phyloP scores from a whole-genome alignment of 2,113 vertebrate genomes.

The Salvelinus fontinalis region DNA sequence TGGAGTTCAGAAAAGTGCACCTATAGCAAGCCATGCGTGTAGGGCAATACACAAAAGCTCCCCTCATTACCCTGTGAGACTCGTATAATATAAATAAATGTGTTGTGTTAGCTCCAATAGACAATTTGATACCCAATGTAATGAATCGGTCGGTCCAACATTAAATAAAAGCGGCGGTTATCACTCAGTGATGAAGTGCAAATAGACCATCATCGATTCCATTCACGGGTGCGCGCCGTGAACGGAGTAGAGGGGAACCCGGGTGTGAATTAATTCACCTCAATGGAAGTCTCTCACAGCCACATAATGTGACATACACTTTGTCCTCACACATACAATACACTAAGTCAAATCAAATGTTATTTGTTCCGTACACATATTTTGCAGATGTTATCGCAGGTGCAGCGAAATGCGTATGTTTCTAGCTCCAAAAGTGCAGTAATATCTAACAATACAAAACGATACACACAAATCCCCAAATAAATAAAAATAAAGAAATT shows the following conservation, averaged over 20 bases:
- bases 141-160: constrained; percentile 64
- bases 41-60: constrained; percentile 62
- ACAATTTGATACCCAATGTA: constrained; percentile 55
- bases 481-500: too few relatives aligned
- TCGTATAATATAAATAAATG: constrained; percentile 9
- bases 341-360: too few relatives aligned
- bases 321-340: constrained; percentile 6
- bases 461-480: too few relatives aligned
- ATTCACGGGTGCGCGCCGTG: constrained; percentile 34
- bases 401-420: too few relatives aligned
- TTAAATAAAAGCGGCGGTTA: constrained; percentile 66
- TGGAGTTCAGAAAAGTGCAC: background rate
- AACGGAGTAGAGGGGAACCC: constrained; percentile 6
- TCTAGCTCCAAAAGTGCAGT: too few relatives aligned
- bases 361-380: too few relatives aligned
- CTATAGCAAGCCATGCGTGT: background rate
- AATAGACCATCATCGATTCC: constrained; percentile 72
- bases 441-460: too few relatives aligned
- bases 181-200: constrained; percentile 73
- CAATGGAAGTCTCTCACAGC: constrained; percentile 55
- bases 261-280: constrained; percentile 62
- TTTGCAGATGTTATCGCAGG: too few relatives aligned
- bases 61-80: background rate
- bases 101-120: constrained; percentile 48
- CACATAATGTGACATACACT: constrained; percentile 56